Base-by-base conservation (phyloP, 2,113 vertebrate genomes). In the Phycodurus eques region DNA sequence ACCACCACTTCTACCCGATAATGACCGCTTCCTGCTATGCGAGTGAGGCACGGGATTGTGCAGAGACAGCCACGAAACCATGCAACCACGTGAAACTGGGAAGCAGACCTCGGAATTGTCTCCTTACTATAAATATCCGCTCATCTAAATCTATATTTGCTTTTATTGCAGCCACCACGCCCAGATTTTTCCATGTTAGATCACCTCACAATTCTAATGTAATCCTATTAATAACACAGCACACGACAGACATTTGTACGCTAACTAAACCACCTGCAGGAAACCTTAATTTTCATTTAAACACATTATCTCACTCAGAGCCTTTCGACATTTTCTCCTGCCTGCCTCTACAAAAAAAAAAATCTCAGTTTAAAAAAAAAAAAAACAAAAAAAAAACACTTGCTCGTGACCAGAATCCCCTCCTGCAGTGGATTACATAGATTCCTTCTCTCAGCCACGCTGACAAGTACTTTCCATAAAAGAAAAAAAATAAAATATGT, bases 191-290 rank as follows among this genome's bases (percentile, higher is more conserved):
- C 81, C 74, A 77, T 54, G 65, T 87, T 89, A 90, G 88, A 89
- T 86, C 82, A 88, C 85, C 85, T 86, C 74, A 81, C 81, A 86
- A 80, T 83, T 91, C 85, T 91, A 91, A 89, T 86, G 76, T 87
- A 76, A 79, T 77, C 67, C 84, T 90, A 87, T 89, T 89, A 84
- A 85, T 82, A 91, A 90, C 92, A 93, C 92, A 65, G 86, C 91
- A 93, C 88, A 92, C 91, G 10, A 90, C 80, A 54, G 89, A 90
- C 71, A 87, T 76, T 75, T 86, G 83, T 88, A 85, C 81, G 84
- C 77, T 87, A 89, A 85, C 85, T 91, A 88, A 79, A 85, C 79
- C 88, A 86, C 77, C 87, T 80, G 75, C 67, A 5, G 79, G 83
- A 85, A 74, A 71, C 74, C 85, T 60, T 66, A 82, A 67, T 71